Base-by-base conservation (phyloP, 2,797 vertebrate species). In the Astyanax mexicanus region DNA sequence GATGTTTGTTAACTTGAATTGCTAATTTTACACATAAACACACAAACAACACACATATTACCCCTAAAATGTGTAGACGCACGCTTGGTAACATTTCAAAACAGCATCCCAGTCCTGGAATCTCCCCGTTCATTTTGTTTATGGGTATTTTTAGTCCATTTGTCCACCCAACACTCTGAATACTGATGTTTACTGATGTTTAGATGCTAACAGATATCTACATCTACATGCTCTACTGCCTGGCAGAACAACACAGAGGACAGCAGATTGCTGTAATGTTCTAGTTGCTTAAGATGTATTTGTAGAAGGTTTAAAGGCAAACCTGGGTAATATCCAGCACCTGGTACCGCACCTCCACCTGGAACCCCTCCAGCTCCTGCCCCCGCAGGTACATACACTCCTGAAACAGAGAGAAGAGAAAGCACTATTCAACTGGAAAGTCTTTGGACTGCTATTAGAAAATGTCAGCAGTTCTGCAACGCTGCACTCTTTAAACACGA, bases 351-450 rank as follows among this genome's bases (percentile, higher is more conserved):
- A 82, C 89, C 92, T 82, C 91, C 87, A 60, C 65, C 72, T 40
- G 69, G 66, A 72, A 58, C 73, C 13, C 4, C 61, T 87, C 88
- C 89, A 12, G 78, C 76, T 67, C 88, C 92, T 54, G 19, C 52
- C 13, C 90, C 92, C 58, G 89, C 78, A 75, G 93, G 93, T 19
- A 92, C 49, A 60, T 93, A 94, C 29, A 93, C 91, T 85, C 93
- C 93, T 94, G 83, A 38, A 89, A 87, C 42, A 87, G 29, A 54
- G 10, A 49, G 32, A 29, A 6, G 29, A 54, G 9, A 49, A 40
- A 29, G 6, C 4, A 29, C 15, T 25, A 12, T 17, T 17, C 6
- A 7, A 55, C 25, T 57, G 25, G 4, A 12, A 7, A 55, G 12
- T 3, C 10, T 2, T 2, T 2, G n/a, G n/a, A n/a, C 9, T 8